phyloP scores from a whole-genome alignment of 2,888 invertebrate genomes.

The Clusia tigrina region DNA sequence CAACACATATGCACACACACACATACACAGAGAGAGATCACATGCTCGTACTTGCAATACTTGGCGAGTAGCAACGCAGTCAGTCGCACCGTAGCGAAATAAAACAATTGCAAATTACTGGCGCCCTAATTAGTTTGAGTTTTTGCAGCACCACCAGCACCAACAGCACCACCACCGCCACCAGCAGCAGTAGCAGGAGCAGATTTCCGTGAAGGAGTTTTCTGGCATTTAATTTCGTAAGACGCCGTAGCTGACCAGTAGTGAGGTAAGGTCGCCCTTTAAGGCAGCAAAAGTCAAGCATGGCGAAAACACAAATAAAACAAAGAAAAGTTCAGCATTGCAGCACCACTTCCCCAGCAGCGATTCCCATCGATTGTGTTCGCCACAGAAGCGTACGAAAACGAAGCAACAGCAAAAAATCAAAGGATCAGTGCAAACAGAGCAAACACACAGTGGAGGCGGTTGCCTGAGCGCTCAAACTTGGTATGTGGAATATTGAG shows the following conservation, averaged over 20 bases:
- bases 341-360: conserved; percentile 36
- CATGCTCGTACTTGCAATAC: too few relatives aligned
- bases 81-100: background rate
- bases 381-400: background rate
- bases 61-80: background rate
- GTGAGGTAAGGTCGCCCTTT: conserved; percentile 1
- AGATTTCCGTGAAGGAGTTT: background rate
- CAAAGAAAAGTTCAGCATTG: background rate
- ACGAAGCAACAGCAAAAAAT: background rate
- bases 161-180: background rate
- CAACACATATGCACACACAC: too few relatives aligned
- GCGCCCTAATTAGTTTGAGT: conserved; percentile 43
- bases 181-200: background rate
- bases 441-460: too few relatives aligned
- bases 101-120: conserved; percentile 43
- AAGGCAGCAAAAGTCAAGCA: conserved; percentile 19
- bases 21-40: background rate
- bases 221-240: conserved; percentile 6
- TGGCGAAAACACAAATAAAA: conserved; percentile 20
- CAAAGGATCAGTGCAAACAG: too few relatives aligned
- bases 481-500: too few relatives aligned
- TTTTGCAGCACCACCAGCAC: background rate
- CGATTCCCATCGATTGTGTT: conserved; percentile 37
- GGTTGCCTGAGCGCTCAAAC: too few relatives aligned
- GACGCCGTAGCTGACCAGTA: conserved; percentile 6